These are phyloP conservation scores for Thera britannica DNA, from an alignment of 2,888 invertebrate species.

Conservation along the genomic window DNA sequence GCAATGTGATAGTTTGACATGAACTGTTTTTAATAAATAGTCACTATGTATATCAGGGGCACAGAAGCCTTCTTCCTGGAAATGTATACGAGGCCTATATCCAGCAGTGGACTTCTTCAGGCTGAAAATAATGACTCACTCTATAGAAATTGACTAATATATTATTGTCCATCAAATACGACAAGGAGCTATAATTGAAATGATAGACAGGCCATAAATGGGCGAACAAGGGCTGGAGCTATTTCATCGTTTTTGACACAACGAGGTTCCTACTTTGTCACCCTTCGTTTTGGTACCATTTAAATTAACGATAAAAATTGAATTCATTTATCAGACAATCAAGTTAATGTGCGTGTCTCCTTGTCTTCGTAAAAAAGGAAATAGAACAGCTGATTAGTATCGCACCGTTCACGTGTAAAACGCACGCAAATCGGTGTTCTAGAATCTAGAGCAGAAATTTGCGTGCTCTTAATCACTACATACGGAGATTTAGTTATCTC, in stretches of 20 bases:
- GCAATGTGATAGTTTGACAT: no score
- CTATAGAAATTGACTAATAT: background rate
- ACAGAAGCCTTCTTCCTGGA: no score
- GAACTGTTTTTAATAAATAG: no score
- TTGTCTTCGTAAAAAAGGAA: background rate
- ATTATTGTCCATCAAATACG: background rate
- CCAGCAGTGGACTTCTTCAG: no score
- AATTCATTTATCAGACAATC: background rate
- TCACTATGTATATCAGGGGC: no score
- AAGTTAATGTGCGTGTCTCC: slow-evolving; percentile 4
- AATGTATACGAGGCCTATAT: no score
- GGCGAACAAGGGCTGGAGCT: background rate
- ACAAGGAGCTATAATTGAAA: background rate
- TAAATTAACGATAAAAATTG: background rate
- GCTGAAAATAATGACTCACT: background rate
- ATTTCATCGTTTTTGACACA: background rate
- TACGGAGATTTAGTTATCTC: no score
- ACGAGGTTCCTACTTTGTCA: background rate
- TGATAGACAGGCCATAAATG: background rate
- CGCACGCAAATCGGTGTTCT: background rate
- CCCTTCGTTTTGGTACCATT: background rate
- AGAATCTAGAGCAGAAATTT: slow-evolving; percentile 1
- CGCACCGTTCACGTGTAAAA: background rate
- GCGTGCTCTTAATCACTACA: background rate
- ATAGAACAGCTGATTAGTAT: slow-evolving; percentile 5